Evolutionary conservation across 2,797 vertebrate genomes (phyloP), one percentile per base, ranked within the genome.

Genomic region (Cryptoblepharus egeriae): DNA sequence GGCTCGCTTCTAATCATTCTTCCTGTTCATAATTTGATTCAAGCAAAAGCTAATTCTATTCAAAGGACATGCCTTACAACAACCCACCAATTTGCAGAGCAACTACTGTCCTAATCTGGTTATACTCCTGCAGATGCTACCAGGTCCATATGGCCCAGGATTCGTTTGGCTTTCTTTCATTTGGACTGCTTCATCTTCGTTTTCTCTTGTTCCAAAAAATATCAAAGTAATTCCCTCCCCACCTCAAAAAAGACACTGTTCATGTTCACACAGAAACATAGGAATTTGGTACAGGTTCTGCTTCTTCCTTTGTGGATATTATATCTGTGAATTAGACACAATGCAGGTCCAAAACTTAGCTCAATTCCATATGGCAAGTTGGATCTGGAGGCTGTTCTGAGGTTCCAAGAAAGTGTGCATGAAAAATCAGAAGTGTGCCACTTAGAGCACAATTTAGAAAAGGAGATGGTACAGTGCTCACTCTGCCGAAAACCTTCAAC

Each of bases 1-100:
- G 74, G 49, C 83, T 92, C 10, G 39, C 64, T 79, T 87, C 63
- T 85, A 94, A 91, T 92, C 60, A 89, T 81, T 91, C 88, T 86
- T 87, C 82, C 77, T 86, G 79, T 55, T 20, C 71, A 64, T 89
- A 92, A 93, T 92, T 68, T 39, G 84, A 89, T 91, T 87, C 3
- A 2, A 79, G 69, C 52, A 87, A 85, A 91, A 90, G 0, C 24
- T 89, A 93, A 92, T 92, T 87, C 89, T 75, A 1, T 84, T 89
- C 74, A 90, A 88, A 89, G 84, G 85, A 91, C 75, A 77, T 1
- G 9, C 75, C 80, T 89, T 84, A 85, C 71, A 90, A 77, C 77
- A 81, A 39, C 26, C 75, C 55, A 86, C 39, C 85, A 91, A 20
- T 74, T 80, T 80, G n/a, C 52, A 63, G 86, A 45, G 81, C 85